A percentile compares a stretch with the other conserved stretches of the same genome.
phyloP scores from a whole-genome alignment of 1,140 invertebrate species.

The Monochamus saltuarius region DNA sequence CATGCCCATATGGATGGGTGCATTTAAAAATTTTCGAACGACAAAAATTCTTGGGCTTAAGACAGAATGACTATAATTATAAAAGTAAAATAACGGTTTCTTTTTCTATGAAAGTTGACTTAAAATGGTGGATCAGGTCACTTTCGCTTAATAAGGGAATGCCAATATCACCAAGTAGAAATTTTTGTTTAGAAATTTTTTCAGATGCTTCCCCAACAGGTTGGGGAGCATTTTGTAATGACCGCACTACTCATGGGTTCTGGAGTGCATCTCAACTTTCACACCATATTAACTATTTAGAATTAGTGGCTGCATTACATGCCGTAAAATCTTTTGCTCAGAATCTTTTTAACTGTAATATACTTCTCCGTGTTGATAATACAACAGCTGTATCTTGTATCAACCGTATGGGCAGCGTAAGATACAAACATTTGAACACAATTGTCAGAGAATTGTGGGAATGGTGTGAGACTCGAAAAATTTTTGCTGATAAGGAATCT shows the following conservation, averaged over 20 bases:
- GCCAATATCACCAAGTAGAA: conserved; percentile 15
- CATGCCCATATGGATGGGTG: conserved; percentile 15
- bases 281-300: conserved; percentile 48
- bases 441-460: too few species aligned
- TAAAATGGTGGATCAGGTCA: conserved; percentile 41
- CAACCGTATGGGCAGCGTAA: too few species aligned
- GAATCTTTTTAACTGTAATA: too few species aligned
- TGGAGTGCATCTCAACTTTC: conserved; percentile 37
- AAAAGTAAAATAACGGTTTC: neutral
- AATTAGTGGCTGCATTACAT: conserved; percentile 37
- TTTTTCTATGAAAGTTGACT: conserved; percentile 25
- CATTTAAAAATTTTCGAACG: conserved; percentile 19
- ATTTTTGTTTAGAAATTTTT: conserved; percentile 45
- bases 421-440: too few species aligned
- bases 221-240: conserved; percentile 44
- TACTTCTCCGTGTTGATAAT: too few species aligned
- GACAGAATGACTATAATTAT: neutral
- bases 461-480: conserved; percentile 47
- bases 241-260: conserved; percentile 28
- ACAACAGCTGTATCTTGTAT: too few species aligned
- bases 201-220: conserved; percentile 47
- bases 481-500: conserved; percentile 35
- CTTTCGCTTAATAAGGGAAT: conserved; percentile 26
- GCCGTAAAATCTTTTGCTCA: too few species aligned
- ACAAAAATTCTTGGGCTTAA: conserved; percentile 15